Percentiles rank a stretch among this genome's conserved stretches.
phyloP scores from a whole-genome alignment of 2,888 invertebrate genomes.

The Spisula subtruncata region DNA sequence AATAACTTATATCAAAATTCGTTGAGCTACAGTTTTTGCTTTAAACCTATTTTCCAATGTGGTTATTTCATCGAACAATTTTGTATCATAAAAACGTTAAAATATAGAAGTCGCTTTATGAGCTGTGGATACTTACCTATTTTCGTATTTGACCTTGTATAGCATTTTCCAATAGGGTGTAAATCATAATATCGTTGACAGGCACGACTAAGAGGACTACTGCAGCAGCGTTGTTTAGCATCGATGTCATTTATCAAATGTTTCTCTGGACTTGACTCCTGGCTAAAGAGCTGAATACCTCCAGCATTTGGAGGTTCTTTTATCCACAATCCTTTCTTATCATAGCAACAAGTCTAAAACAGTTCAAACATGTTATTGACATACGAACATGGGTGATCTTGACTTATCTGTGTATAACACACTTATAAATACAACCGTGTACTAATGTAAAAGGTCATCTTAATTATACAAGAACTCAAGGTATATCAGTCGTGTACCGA shows the following conservation, averaged over 20 bases:
- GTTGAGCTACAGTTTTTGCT: too few relatives aligned
- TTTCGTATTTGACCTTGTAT: background rate
- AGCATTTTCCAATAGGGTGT: conserved; percentile 40
- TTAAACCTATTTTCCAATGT: too few relatives aligned
- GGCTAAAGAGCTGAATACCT: conserved; percentile 1
- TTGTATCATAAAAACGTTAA: too few relatives aligned
- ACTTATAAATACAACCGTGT: too few relatives aligned
- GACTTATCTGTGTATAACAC: too few relatives aligned
- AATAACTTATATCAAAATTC: too few relatives aligned
- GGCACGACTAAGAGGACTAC: background rate
- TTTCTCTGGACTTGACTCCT: background rate
- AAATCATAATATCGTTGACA: conserved; percentile 32
- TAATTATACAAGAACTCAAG: too few relatives aligned
- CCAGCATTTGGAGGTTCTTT: conserved; percentile 19
- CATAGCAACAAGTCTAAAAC: conserved; percentile 44
- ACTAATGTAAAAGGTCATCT: too few relatives aligned
- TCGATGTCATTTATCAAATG: conserved; percentile 28
- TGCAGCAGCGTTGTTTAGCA: conserved; percentile 25
- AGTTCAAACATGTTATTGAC: background rate
- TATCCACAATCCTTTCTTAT: background rate
- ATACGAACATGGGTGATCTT: background rate
- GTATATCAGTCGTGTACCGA: too few relatives aligned
- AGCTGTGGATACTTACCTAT: background rate
- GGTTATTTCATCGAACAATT: too few relatives aligned
- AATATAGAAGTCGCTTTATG: background rate